Percentiles rank a stretch among this genome's conserved stretches.
These are phyloP conservation scores for Hydraecia micacea DNA, from an alignment of 2,888 invertebrate genomes.

Conservation along the genomic window DNA sequence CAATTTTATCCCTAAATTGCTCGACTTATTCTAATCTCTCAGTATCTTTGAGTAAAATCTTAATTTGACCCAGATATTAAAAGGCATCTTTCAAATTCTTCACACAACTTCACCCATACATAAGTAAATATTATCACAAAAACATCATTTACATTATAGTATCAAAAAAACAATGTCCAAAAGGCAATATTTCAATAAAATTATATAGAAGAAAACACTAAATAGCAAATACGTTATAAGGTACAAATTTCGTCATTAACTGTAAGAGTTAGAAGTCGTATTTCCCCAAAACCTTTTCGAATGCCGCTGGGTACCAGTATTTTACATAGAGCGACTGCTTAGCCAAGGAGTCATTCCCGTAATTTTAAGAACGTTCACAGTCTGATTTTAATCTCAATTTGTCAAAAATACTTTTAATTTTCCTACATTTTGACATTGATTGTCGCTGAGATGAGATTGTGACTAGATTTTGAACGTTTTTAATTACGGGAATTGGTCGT, in stretches of 20 bases:
- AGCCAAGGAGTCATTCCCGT: not conserved
- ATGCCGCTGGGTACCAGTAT: not conserved
- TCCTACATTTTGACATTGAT: not conserved
- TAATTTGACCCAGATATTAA: not conserved
- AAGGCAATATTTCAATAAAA: constrained; percentile 83
- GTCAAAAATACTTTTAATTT: not conserved
- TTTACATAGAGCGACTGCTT: not conserved
- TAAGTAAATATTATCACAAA: constrained; percentile 23
- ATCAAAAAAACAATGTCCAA: constrained; percentile 74
- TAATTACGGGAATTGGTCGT: not conserved
- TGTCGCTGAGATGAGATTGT: not conserved
- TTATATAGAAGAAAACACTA: constrained; percentile 18
- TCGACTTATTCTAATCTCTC: too few relatives aligned
- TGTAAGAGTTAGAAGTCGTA: not conserved
- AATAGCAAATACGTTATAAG: not conserved
- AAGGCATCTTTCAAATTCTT: constrained; percentile 12
- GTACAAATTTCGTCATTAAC: constrained; percentile 12
- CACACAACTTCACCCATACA: not conserved
- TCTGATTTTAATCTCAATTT: not conserved
- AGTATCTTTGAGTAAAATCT: not conserved
- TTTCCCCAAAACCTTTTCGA: not conserved
- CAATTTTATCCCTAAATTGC: too few relatives aligned
- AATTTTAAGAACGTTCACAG: not conserved
- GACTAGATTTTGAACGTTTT: not conserved
- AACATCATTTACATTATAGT: constrained; percentile 42